These are phyloP conservation scores for Xiphias gladius DNA, from an alignment of 2,113 vertebrate species.

Conservation along the genomic window DNA sequence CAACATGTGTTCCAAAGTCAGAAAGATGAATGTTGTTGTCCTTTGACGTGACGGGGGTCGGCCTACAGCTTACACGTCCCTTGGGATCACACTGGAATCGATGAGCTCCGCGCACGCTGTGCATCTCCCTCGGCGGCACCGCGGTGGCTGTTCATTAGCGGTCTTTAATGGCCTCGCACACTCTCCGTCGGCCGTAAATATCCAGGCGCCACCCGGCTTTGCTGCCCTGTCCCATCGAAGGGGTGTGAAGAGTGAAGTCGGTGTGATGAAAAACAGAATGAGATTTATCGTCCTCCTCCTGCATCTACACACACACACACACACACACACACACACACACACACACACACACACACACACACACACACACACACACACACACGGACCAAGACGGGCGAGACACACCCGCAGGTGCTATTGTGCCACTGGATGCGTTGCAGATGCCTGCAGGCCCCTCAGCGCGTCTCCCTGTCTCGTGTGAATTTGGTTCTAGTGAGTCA, in stretches of 20 bases:
- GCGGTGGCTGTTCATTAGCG: slow-evolving; percentile 73
- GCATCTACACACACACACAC: slow-evolving; percentile 8
- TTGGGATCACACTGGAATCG: slow-evolving; percentile 46
- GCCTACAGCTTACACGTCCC: slow-evolving; percentile 20
- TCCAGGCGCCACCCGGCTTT: slow-evolving; percentile 68
- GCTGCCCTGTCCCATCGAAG: slow-evolving; percentile 76
- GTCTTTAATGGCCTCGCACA: slow-evolving; percentile 66
- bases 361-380: too few species aligned
- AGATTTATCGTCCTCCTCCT: slow-evolving; percentile 67
- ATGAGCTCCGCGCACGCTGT: slow-evolving; percentile 49
- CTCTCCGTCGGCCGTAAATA: slow-evolving; percentile 70
- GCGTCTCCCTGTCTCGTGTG: neutral
- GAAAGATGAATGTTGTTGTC: slow-evolving; percentile 42
- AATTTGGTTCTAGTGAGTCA: neutral
- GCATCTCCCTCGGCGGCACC: slow-evolving; percentile 50
- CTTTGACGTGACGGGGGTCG: slow-evolving; percentile 42
- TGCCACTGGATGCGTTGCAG: slow-evolving; percentile 49
- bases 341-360: too few species aligned
- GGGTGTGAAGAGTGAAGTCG: slow-evolving; percentile 71
- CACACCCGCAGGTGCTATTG: slow-evolving; percentile 45
- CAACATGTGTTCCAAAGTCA: neutral
- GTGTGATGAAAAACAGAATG: slow-evolving; percentile 75
- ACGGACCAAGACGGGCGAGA: slow-evolving; percentile 27
- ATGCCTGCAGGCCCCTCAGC: slow-evolving; percentile 29
- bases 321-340: too few species aligned